phyloP scores from a whole-genome alignment of 2,797 vertebrate species.

The Spheniscus humboldti region DNA sequence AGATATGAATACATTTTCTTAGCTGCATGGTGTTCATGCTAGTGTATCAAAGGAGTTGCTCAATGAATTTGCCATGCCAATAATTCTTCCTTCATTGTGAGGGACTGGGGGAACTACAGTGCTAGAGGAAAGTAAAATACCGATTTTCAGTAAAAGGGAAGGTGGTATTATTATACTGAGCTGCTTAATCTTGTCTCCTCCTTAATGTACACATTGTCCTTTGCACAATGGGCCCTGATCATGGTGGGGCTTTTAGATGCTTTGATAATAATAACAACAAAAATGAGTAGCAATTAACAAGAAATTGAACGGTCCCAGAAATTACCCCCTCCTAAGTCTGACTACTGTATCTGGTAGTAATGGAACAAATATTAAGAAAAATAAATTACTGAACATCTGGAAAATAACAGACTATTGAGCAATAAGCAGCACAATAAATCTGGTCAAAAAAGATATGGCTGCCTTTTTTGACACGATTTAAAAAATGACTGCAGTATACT shows the following conservation, averaged over 20 bases:
- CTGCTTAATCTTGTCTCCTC: not conserved
- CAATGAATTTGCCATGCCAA: not conserved
- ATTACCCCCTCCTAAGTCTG: not conserved
- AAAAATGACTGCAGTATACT: not conserved
- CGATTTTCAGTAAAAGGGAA: not conserved
- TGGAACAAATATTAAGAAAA: not conserved
- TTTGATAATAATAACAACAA: not conserved
- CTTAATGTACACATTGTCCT: not conserved
- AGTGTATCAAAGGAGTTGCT: not conserved
- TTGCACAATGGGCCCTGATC: not conserved
- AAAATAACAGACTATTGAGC: not conserved
- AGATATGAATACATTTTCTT: not conserved
- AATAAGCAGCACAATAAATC: not conserved
- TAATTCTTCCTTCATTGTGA: not conserved
- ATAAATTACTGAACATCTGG: conserved; percentile 9
- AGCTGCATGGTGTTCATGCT: not conserved
- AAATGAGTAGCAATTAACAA: not conserved
- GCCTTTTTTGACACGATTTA: not conserved
- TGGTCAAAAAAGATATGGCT: not conserved
- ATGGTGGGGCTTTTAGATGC: not conserved
- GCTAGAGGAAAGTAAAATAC: not conserved
- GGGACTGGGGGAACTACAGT: not conserved
- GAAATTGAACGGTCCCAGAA: not conserved
- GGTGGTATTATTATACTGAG: not conserved
- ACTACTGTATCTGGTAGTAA: not conserved